Evolutionary conservation across 2,113 vertebrate genomes (phyloP).

Genomic region (Falco punctatus): DNA sequence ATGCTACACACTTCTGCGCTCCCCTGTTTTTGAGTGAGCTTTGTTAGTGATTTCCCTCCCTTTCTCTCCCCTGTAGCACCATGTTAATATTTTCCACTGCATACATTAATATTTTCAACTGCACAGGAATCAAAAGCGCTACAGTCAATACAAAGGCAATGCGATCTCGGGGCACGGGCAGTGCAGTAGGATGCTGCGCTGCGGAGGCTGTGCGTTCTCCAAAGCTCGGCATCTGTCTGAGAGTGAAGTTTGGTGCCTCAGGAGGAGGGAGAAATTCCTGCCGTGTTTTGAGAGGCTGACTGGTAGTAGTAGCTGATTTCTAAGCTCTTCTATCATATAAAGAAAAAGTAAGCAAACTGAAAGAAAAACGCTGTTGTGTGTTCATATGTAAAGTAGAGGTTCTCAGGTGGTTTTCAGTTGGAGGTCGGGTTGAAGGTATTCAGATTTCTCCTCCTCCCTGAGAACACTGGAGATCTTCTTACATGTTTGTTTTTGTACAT

Average conservation of each 20-base stretch:
- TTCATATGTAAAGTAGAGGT: background rate
- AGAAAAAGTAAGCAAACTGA: background rate
- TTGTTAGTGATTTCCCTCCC: background rate
- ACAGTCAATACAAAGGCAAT: background rate
- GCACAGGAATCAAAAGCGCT: background rate
- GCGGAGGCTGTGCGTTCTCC: background rate
- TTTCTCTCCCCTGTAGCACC: background rate
- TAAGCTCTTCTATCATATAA: background rate
- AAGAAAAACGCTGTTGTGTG: background rate
- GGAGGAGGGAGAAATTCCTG: background rate
- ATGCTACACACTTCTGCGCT: background rate
- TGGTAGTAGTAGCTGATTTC: background rate
- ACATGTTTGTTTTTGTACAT: background rate
- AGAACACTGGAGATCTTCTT: background rate
- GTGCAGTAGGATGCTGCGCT: accelerated
- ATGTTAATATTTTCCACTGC: background rate
- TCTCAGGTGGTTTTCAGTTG: background rate
- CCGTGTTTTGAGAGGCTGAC: background rate
- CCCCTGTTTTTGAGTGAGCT: background rate
- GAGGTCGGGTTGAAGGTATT: background rate
- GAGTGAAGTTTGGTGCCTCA: background rate
- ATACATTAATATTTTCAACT: background rate
- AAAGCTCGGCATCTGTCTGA: accelerated
- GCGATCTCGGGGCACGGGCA: background rate
- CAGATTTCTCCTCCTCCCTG: accelerated